Conservation (phyloP, 1,140 invertebrate species). For the Gryon sp. region DNA sequence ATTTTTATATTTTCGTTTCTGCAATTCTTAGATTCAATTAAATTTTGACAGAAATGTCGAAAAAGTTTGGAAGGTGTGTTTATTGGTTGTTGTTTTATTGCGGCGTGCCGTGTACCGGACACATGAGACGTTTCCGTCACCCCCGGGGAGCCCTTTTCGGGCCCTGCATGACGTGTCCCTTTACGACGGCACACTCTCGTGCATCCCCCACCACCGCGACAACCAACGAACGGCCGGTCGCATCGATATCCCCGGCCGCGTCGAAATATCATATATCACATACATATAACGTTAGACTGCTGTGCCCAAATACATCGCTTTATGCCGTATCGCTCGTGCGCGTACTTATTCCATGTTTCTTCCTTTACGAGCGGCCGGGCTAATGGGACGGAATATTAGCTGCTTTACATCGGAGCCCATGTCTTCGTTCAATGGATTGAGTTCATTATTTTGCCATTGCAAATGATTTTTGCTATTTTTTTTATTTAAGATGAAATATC, state of each 20-base stretch:
- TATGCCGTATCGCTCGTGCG: slow-evolving; percentile 8
- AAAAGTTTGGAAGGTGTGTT: too few species aligned
- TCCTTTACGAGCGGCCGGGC: slow-evolving; percentile 11
- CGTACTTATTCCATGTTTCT: slow-evolving; percentile 19
- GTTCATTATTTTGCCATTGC: not conserved
- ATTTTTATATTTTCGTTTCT: too few species aligned
- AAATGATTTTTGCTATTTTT: too few species aligned
- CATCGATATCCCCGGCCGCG: slow-evolving; percentile 35
- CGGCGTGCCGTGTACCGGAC: slow-evolving; percentile 25
- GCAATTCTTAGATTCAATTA: too few species aligned
- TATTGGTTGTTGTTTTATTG: slow-evolving; percentile 26
- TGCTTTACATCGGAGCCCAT: slow-evolving; percentile 3
- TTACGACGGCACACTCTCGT: slow-evolving; percentile 48
- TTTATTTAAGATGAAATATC: too few species aligned
- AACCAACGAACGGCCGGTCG: not conserved
- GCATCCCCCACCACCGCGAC: slow-evolving; percentile 16
- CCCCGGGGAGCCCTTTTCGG: slow-evolving; percentile 47
- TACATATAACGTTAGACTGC: slow-evolving; percentile 32
- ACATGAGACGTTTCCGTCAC: slow-evolving; percentile 57
- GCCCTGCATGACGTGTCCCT: slow-evolving; percentile 55
- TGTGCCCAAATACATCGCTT: slow-evolving; percentile 33
- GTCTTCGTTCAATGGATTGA: not conserved
- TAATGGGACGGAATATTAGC: slow-evolving; percentile 41
- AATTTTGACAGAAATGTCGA: too few species aligned
- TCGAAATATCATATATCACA: slow-evolving; percentile 39